phyloP scores from a whole-genome alignment of 2,797 vertebrate species.

The Melanotaenia trifasciata region DNA sequence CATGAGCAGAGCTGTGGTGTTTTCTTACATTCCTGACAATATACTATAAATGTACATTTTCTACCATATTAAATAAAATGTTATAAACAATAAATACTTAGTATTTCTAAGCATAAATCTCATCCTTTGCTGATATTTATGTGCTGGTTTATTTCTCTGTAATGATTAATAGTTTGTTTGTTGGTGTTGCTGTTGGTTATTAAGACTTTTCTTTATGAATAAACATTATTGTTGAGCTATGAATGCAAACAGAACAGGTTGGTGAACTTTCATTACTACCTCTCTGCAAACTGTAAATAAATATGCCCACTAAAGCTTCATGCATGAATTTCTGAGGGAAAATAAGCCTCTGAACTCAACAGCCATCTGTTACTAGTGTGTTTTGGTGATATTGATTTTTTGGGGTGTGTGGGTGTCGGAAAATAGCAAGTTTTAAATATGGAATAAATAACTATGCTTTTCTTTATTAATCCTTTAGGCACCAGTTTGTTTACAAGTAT shows the following conservation, averaged over 20 bases:
- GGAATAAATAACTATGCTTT: conserved; percentile 20
- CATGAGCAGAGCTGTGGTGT: too few species aligned
- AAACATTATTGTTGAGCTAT: not conserved
- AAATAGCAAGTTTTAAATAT: conserved; percentile 30
- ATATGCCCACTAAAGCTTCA: conserved; percentile 15
- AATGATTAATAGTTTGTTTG: too few species aligned
- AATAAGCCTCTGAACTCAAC: not conserved
- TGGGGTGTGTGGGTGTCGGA: conserved; percentile 19
- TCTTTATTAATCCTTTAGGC: not conserved
- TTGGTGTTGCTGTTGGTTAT: not conserved
- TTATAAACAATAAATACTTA: too few species aligned
- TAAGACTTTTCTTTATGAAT: not conserved
- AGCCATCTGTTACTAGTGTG: conserved; percentile 11
- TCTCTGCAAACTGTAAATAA: conserved; percentile 18
- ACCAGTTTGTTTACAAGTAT: too few species aligned
- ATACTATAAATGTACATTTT: not conserved
- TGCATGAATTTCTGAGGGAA: conserved; percentile 20
- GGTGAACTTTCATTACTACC: conserved; percentile 4
- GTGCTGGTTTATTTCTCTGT: too few species aligned
- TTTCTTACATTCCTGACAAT: too few species aligned
- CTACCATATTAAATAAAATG: too few species aligned
- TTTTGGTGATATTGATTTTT: not conserved
- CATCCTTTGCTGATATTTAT: too few species aligned
- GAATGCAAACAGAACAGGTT: conserved; percentile 15
- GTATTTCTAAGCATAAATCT: too few species aligned